Evolutionary conservation across 2,113 vertebrate genomes (phyloP), one percentile per base, ranked within the genome.

Genomic region (Ophthalmolycus amberensis): DNA sequence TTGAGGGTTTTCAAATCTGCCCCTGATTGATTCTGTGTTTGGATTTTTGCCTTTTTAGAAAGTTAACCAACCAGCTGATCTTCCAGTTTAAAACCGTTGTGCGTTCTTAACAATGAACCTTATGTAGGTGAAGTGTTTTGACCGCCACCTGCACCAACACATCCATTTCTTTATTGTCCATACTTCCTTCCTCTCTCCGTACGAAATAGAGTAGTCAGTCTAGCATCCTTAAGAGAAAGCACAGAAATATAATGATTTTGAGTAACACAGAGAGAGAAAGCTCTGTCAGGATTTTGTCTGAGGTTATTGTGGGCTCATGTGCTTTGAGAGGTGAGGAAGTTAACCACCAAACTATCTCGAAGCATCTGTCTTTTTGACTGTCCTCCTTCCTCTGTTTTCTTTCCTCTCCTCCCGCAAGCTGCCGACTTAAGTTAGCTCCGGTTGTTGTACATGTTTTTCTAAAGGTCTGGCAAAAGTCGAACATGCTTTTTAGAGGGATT

Each of bases 401-500:
- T 56, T 69, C 27, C 38, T 48, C 54, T 83, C 71, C 66, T 82
- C 65, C 62, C 40, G 29, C 72, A 37, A 38, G 60, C 78, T 79
- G 71, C 68, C 42, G 6, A 56, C 69, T 72, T 32, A n/a, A 68
- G 65, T 88, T 86, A 77, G 64, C 54, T 50, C 66, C 64, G 46
- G 74, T 75, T 84, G 77, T 80, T 80, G 77, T 70, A 73, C 73
- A 85, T 82, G 77, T 79, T 81, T 87, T 83, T 85, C 74, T 71
- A 80, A 88, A 75, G 67, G 71, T 86, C 79, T 89, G 88, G 83
- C 77, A 38, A 72, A 77, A 80, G 54, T 65, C 58, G 40, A 74
- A 84, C 71, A 48, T 79, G 85, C 71, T 77, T 89, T 84, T 89
- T 65, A 82, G 75, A 86, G 72, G 75, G 80, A 88, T 82, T 84